A percentile compares a stretch with the other conserved stretches of the same genome.
Evolutionary conservation across 2,797 vertebrate genomes (phyloP).

Genomic region (Gymnothorax javanicus): DNA sequence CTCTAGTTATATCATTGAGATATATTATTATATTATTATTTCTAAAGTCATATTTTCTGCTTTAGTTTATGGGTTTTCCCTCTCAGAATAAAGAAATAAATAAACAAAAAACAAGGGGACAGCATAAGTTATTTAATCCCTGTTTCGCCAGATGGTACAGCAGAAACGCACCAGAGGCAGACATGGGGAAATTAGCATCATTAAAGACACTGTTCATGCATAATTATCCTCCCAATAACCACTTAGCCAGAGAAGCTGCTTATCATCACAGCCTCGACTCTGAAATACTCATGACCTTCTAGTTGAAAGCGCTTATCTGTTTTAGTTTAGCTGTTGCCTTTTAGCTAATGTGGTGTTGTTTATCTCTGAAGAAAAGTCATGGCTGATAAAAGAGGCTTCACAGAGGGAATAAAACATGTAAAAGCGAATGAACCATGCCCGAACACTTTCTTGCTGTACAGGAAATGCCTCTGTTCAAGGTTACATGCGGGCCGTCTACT

Average conservation of each 20-base stretch:
- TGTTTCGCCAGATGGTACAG: background rate
- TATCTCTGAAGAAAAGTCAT: constrained; percentile 19
- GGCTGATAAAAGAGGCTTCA: constrained; percentile 25
- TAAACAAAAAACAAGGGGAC: background rate
- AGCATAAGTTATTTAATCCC: background rate
- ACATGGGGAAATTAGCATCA: background rate
- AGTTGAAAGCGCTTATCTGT: constrained; percentile 37
- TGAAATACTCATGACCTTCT: constrained; percentile 44
- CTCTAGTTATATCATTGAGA: no score
- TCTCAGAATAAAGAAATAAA: background rate
- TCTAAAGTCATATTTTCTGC: background rate
- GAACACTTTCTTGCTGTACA: background rate
- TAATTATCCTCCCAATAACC: constrained; percentile 30
- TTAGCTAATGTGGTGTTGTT: constrained; percentile 33
- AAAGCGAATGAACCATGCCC: background rate
- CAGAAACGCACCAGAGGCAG: no score
- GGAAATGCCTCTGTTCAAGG: background rate
- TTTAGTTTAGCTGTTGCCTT: constrained; percentile 17
- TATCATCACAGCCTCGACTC: constrained; percentile 33
- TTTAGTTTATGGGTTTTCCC: background rate
- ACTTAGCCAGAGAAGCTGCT: constrained; percentile 14
- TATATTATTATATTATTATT: background rate
- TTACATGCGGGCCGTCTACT: background rate
- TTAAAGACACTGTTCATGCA: background rate
- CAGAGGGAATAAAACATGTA: background rate